Conservation (phyloP, 1,140 invertebrate genomes). For the Plodia interpunctella region DNA sequence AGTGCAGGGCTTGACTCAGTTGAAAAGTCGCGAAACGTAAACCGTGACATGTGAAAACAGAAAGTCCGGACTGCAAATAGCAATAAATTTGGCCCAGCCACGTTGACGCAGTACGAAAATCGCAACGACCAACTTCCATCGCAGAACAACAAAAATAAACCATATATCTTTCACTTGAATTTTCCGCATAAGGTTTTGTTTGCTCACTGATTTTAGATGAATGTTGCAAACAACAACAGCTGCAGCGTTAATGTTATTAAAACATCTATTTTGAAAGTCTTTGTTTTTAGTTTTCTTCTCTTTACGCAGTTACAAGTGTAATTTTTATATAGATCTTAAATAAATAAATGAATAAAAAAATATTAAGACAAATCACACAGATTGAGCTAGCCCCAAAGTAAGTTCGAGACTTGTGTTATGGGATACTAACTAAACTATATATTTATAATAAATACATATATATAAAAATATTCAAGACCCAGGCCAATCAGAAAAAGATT, state of each 20-base stretch:
- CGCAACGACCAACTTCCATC: conserved; percentile 50
- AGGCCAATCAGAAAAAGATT: too few relatives aligned
- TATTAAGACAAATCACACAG: too few relatives aligned
- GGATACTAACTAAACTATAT: too few relatives aligned
- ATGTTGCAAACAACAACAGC: conserved; percentile 8
- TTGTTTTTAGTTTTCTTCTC: conserved; percentile 2
- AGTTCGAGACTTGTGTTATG: too few relatives aligned
- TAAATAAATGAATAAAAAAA: too few relatives aligned
- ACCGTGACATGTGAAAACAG: conserved; percentile 61
- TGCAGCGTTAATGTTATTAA: conserved; percentile 10
- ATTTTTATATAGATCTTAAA: too few relatives aligned
- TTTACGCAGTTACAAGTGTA: too few relatives aligned
- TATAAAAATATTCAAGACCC: too few relatives aligned
- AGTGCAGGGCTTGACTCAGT: not conserved
- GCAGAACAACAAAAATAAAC: conserved; percentile 62
- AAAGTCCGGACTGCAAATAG: conserved; percentile 58
- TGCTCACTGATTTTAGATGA: conserved; percentile 10
- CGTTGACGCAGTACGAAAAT: conserved; percentile 57
- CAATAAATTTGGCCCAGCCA: conserved; percentile 55
- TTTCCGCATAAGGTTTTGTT: conserved; percentile 47
- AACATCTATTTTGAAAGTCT: conserved; percentile 1
- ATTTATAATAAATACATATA: too few relatives aligned
- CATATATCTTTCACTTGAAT: conserved; percentile 58
- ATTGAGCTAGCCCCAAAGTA: too few relatives aligned
- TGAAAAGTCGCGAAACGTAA: conserved; percentile 37